A percentile compares a stretch with the other conserved stretches of the same genome.
phyloP scores from a whole-genome alignment of 2,888 invertebrate genomes.

The Nebria salina region DNA sequence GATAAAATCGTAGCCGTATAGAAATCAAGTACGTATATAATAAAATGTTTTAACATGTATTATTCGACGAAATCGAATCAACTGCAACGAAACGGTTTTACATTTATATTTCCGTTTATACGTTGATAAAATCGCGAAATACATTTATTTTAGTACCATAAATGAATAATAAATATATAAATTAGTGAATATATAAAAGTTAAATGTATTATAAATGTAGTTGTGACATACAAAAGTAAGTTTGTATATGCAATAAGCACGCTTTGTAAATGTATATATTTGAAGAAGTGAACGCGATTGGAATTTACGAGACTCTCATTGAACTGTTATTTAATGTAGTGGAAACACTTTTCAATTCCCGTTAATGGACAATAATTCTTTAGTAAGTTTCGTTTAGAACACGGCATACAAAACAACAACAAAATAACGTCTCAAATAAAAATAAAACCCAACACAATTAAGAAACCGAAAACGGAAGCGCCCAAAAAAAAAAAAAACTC shows the following conservation, averaged over 20 bases:
- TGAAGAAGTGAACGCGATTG: background rate
- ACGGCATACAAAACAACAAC: background rate
- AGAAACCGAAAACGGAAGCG: background rate
- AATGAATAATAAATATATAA: too few species aligned
- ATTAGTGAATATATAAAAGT: too few species aligned
- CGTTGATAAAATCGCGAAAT: too few species aligned
- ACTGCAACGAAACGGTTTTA: too few species aligned
- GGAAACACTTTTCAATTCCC: background rate
- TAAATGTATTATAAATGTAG: too few species aligned
- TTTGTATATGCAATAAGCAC: background rate
- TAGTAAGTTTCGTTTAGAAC: background rate
- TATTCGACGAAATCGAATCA: too few species aligned
- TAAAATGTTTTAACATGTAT: too few species aligned
- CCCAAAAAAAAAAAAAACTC: background rate
- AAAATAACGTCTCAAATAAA: background rate
- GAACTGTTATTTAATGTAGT: background rate
- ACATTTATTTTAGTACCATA: too few species aligned
- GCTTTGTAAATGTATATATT: background rate
- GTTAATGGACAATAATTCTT: constrained; percentile 1
- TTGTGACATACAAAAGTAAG: too few species aligned
- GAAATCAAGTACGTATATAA: too few species aligned
- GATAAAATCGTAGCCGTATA: too few species aligned
- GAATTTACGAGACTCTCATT: background rate
- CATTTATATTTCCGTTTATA: too few species aligned
- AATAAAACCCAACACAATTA: background rate